Conservation (phyloP, 1,140 invertebrate species). For the Alviniconcha marisindica region DNA sequence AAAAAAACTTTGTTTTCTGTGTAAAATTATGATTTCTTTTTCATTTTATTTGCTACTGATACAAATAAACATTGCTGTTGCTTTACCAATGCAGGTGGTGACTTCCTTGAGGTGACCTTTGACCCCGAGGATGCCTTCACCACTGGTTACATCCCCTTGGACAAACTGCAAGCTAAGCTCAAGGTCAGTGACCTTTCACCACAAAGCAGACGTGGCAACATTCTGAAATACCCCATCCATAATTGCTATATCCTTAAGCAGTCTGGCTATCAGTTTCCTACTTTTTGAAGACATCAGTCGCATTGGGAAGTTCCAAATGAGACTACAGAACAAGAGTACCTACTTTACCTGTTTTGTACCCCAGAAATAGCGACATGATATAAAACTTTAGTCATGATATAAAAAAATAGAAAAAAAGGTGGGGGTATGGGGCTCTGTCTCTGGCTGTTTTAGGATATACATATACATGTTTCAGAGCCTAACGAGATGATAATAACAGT, state of each 20-base stretch:
- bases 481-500: no score
- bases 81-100: no score
- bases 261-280: background rate
- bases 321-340: background rate
- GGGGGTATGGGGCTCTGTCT: no score
- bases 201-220: background rate
- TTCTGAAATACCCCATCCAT: background rate
- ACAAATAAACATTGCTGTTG: no score
- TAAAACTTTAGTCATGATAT: background rate
- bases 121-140: conserved; percentile 45
- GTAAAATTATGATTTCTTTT: no score
- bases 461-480: no score
- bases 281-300: no score
- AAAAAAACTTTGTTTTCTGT: no score
- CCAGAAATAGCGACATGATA: no score
- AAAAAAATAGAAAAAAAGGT: background rate
- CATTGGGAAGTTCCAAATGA: background rate
- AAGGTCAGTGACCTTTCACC: conserved; percentile 28
- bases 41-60: no score
- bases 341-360: no score
- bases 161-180: conserved; percentile 34
- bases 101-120: conserved; percentile 1
- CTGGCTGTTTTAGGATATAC: no score
- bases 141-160: conserved; percentile 44
- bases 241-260: background rate